A percentile compares a stretch with the other conserved stretches of the same genome.
Evolutionary conservation across 2,888 invertebrate species (phyloP).

Genomic region (Mythimna impura): DNA sequence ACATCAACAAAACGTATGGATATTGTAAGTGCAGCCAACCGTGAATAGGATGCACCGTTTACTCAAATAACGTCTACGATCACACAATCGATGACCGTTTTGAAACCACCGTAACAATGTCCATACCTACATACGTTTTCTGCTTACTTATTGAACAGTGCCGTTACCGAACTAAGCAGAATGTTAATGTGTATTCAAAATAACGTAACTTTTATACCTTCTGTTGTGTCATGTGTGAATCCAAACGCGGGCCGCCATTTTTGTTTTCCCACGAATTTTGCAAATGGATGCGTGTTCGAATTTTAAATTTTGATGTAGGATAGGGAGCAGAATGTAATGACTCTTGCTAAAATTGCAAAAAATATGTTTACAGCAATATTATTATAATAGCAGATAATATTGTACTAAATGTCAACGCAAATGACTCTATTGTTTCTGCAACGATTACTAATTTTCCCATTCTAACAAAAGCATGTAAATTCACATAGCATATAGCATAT

Average conservation of each 20-base stretch:
- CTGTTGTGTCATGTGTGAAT: conserved; percentile 49
- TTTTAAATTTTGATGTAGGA: conserved; percentile 36
- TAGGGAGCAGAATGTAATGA: conserved; percentile 10
- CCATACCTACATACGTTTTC: conserved; percentile 54
- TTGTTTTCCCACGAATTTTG: conserved; percentile 62
- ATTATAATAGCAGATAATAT: not conserved
- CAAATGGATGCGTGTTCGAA: conserved; percentile 47
- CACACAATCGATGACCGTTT: conserved; percentile 58
- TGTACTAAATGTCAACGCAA: not conserved
- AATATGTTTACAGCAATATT: not conserved
- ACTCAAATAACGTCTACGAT: conserved; percentile 53
- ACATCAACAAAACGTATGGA: conserved; percentile 13
- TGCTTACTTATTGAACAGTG: conserved; percentile 63
- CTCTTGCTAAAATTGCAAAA: not conserved
- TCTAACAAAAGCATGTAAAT: conserved; percentile 30
- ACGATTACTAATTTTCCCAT: conserved; percentile 15
- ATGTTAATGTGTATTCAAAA: conserved; percentile 68
- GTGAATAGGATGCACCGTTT: conserved; percentile 55
- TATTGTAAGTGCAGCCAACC: conserved; percentile 20
- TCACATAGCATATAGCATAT: no score
- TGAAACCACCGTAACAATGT: conserved; percentile 66
- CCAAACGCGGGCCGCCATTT: conserved; percentile 58
- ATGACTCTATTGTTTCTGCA: conserved; percentile 20
- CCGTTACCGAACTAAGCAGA: conserved; percentile 67
- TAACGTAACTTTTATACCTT: conserved; percentile 44